Conservation (phyloP, 2,797 vertebrate genomes). For the Amniataba percoides region DNA sequence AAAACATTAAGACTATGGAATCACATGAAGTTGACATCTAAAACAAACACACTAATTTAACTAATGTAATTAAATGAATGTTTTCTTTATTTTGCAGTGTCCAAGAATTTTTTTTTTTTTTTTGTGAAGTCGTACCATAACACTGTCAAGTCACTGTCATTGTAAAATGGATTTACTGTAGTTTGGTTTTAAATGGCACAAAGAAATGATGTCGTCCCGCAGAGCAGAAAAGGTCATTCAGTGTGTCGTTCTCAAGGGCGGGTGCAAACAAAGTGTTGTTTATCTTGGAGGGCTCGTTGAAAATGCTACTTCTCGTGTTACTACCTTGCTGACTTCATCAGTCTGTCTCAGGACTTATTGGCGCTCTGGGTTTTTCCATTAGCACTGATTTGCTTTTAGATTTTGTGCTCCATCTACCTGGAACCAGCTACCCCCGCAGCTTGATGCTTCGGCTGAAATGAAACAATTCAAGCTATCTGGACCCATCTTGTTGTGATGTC, state of each 20-base stretch:
- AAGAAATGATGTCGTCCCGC: background rate
- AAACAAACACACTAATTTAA: too few species aligned
- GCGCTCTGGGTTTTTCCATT: constrained; percentile 46
- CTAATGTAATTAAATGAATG: too few species aligned
- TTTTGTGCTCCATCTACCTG: constrained; percentile 57
- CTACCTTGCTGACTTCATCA: constrained; percentile 24
- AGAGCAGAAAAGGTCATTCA: background rate
- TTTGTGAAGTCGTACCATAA: background rate
- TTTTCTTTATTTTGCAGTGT: background rate
- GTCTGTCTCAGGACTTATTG: constrained; percentile 25
- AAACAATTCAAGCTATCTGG: constrained; percentile 33
- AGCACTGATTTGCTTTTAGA: constrained; percentile 52
- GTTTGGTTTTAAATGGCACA: too few species aligned
- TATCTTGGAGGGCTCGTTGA: background rate
- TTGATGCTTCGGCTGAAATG: constrained; percentile 17
- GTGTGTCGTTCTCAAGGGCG: background rate
- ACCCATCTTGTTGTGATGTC: constrained; percentile 24
- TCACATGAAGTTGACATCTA: background rate
- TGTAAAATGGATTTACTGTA: too few species aligned
- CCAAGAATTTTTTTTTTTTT: too few species aligned
- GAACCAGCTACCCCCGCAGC: constrained; percentile 45
- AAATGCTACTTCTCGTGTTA: constrained; percentile 8
- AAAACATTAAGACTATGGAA: background rate
- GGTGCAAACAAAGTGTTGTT: background rate
- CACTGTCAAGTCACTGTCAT: too few species aligned